These are phyloP conservation scores for Nebria ingens DNA, from an alignment of 1,140 invertebrate genomes.

Conservation along the genomic window DNA sequence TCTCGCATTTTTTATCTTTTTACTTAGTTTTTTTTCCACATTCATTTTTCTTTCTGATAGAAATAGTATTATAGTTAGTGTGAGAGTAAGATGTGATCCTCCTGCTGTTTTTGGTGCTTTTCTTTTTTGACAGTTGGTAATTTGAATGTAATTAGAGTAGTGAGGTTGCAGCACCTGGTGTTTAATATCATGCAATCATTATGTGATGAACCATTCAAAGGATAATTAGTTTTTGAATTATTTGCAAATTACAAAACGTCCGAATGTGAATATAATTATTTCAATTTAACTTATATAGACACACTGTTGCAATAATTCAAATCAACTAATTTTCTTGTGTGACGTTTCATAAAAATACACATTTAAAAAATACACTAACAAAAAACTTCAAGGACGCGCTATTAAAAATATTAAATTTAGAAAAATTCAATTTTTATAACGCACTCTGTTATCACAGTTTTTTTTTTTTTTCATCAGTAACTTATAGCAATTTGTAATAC, in stretches of 20 bases:
- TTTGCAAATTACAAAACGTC: neutral
- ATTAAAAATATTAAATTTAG: too few relatives aligned
- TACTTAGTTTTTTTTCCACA: neutral
- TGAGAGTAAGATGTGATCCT: neutral
- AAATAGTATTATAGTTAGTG: neutral
- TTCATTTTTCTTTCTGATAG: neutral
- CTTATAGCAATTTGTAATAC: too few relatives aligned
- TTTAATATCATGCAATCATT: neutral
- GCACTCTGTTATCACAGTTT: too few relatives aligned
- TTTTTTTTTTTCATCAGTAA: too few relatives aligned
- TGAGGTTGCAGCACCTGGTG: slow-evolving; percentile 11
- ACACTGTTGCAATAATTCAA: too few relatives aligned
- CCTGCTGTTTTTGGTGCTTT: slow-evolving; percentile 8
- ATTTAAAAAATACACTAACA: too few relatives aligned
- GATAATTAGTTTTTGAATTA: slow-evolving; percentile 1
- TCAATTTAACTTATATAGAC: too few relatives aligned
- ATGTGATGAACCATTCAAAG: too few relatives aligned
- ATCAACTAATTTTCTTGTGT: too few relatives aligned
- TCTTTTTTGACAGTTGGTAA: slow-evolving; percentile 13
- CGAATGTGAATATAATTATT: neutral
- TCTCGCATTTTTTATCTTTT: slow-evolving; percentile 5
- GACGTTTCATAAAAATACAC: too few relatives aligned
- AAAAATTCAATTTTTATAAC: too few relatives aligned
- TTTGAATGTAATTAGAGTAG: slow-evolving; percentile 16
- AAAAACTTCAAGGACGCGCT: too few relatives aligned